Conservation (phyloP, 2,888 invertebrate species). For the Pardosa pseudoannulata region DNA sequence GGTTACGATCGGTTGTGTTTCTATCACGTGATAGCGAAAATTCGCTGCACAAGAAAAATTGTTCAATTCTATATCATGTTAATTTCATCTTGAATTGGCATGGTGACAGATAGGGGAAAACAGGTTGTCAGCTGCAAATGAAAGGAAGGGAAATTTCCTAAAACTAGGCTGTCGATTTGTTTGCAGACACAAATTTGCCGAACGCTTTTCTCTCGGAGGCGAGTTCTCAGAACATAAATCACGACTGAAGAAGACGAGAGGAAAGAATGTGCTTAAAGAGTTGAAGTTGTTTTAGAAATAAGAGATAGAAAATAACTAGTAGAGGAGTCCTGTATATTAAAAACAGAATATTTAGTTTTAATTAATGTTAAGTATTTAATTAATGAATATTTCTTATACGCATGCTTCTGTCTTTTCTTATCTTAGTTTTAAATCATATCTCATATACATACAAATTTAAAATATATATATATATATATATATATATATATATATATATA, state of each 20-base stretch:
- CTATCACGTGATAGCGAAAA: background rate
- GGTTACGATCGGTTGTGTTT: background rate
- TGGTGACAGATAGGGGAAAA: background rate
- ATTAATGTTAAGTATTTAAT: no score
- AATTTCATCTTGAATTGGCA: constrained; percentile 2
- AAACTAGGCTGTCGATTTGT: background rate
- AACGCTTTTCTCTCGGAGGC: background rate
- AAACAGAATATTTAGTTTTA: no score
- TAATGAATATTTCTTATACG: no score
- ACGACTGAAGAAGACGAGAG: background rate
- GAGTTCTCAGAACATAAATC: background rate
- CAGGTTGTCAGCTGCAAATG: background rate
- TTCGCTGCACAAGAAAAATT: background rate
- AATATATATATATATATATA: no score
- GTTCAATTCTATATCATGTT: background rate
- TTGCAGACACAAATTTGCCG: background rate
- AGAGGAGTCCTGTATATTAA: no score
- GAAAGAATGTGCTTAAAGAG: background rate
- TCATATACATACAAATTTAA: no score
- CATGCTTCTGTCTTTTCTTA: no score
- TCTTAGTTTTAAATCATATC: no score
- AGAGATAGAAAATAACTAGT: no score
- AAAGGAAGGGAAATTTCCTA: background rate
- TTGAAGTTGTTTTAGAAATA: no score
- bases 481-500: no score